Evolutionary conservation across 2,113 vertebrate species (phyloP).

Genomic region (Ivindomyrus marchei): DNA sequence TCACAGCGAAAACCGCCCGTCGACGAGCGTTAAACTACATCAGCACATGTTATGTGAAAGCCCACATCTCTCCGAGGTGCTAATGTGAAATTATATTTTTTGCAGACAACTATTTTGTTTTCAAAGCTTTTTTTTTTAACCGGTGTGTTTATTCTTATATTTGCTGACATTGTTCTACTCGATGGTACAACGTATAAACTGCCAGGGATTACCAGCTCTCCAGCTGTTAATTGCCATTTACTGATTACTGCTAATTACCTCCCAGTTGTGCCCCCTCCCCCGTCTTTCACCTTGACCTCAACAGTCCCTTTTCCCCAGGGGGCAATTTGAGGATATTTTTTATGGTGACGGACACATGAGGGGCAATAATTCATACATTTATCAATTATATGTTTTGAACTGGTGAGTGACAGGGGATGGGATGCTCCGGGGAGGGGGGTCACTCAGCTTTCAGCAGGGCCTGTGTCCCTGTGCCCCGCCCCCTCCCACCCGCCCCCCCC

Average conservation of each 20-base stretch:
- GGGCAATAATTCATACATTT: not conserved
- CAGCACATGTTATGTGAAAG: not conserved
- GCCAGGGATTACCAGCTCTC: not conserved
- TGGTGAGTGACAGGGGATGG: not conserved
- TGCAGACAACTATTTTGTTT: not conserved
- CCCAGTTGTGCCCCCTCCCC: not conserved
- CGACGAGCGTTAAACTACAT: not conserved
- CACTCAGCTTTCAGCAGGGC: not conserved
- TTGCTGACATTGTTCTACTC: not conserved
- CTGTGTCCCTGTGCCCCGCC: not conserved
- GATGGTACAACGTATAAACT: not conserved
- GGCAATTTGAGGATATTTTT: not conserved
- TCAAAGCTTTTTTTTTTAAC: not conserved
- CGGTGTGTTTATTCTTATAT: not conserved
- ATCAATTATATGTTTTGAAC: not conserved
- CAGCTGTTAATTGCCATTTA: constrained; percentile 1
- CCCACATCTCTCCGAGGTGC: not conserved
- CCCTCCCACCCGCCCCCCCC: not conserved
- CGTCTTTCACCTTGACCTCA: not conserved
- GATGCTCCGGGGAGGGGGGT: not conserved
- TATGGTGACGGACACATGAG: not conserved
- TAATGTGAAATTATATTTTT: not conserved
- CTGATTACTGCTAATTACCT: not conserved
- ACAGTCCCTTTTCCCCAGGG: not conserved
- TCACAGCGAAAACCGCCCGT: not conserved